Base-by-base conservation (phyloP, 1,140 invertebrate species). In the Drosophila carrolli region DNA sequence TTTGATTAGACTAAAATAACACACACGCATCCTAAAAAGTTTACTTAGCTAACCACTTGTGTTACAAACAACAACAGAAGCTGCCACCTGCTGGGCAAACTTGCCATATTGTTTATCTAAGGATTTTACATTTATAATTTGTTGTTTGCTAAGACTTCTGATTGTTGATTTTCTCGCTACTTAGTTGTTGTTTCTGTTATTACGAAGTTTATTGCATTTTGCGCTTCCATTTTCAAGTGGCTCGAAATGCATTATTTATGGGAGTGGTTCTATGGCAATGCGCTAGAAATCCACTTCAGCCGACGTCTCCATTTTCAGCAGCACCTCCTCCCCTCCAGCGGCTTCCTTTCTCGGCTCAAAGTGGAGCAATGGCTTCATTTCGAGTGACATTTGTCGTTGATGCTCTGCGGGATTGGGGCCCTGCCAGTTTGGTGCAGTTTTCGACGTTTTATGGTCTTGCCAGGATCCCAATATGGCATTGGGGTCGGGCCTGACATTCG, bases 291-390 rank as follows among this genome's bases (percentile, higher is more conserved):
- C 75, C 83, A 88, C 82, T 85, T 86, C 74, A 59, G 46, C 38
- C 32, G 16, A 67, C 76, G 59, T 72, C 66, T 48, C 51, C 63
- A 47, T 67, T 46, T 38, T 6, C 41, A 61, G 46, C 43, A 14
- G 19, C 55, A 56, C 44, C 16, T 41, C 60, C 37, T 41, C 23
- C 44, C 51, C 14, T 11, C 16, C 46, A 2, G 14, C 55, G 16
- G 29, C 44, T 9, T 23, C 35, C 23, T 27, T 40, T 35, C 35
- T 23, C 38, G 19, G 29, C 38, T 14, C 19, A 43, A 83, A 79
- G 75, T 86, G 83, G 83, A 86, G 83, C 83, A 86, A 86, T 76
- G 83, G 71, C 83, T 86, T 86, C 79, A 86, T 86, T 86, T 70
- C 79, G 63, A 86, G 79, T 88, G 83, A 89, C 83, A 86, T 76